These are phyloP conservation scores for Cygnus olor DNA, from an alignment of 2,797 vertebrate species.

Conservation along the genomic window DNA sequence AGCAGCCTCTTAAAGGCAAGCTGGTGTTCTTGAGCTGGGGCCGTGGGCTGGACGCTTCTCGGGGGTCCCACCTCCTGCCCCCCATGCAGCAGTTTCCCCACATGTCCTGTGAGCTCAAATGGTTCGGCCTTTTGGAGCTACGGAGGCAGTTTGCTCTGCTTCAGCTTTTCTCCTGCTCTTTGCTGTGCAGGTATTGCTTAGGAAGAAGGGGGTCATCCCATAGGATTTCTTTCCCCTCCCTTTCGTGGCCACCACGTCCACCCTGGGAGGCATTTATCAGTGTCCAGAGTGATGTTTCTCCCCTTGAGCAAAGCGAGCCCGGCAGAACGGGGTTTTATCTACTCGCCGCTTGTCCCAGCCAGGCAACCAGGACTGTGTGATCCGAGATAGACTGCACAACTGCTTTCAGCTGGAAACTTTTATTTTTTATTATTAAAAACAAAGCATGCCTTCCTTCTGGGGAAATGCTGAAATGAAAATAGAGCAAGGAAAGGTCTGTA, in stretches of 20 bases:
- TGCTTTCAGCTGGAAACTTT: accelerated
- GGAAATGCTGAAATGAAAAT: not conserved
- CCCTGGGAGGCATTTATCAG: not conserved
- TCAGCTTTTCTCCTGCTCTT: not conserved
- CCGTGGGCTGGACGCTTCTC: not conserved
- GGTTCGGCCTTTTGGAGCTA: not conserved
- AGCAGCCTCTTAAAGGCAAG: not conserved
- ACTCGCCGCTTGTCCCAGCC: not conserved
- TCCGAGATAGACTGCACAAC: not conserved
- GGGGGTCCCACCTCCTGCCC: not conserved
- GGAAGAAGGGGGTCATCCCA: not conserved
- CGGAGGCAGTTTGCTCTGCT: not conserved
- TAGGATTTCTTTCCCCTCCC: not conserved
- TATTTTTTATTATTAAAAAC: not conserved
- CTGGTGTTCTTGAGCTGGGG: no score
- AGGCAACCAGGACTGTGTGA: not conserved
- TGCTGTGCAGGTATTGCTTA: not conserved
- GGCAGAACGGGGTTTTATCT: not conserved
- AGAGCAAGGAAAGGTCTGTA: not conserved
- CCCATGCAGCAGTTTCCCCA: not conserved
- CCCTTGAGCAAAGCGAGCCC: not conserved
- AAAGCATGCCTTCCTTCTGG: not conserved
- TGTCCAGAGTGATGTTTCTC: not conserved
- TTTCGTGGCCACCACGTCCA: not conserved
- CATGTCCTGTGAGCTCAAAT: not conserved